Evolutionary conservation across 2,888 invertebrate species (phyloP), one percentile per base, ranked within the genome.

Genomic region (Prenolepis imparis): DNA sequence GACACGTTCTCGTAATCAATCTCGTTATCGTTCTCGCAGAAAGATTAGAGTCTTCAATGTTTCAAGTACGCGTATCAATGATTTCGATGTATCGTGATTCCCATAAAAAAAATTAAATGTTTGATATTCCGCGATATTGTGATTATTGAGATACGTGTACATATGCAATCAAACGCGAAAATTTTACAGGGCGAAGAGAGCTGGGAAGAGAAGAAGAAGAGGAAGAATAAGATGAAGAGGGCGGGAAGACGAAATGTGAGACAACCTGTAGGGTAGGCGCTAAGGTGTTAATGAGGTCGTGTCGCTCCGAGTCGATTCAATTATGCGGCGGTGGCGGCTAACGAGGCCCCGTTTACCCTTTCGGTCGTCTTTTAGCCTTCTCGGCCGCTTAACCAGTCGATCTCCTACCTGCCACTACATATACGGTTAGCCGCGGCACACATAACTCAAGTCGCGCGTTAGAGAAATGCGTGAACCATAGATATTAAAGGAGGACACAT

Each of bases 211-310:
- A 24, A 28, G 59, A 48, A 48, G 48, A 39, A 28, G 59, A 48
- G 18, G 48, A 39, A 28, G 59, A 36, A 36, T 3, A 36, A 21
- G 59, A 36, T 81, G 82, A 41, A 68, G 67, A 64, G 44, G 63
- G 66, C 70, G 72, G 55, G 66, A 88, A 89, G 92, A 89, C 88
- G 91, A 92, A 93, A 93, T 91, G 92, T 93, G 93, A 93, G 93
- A 92, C 92, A 93, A 92, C 93, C 94, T 94, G 94, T 94, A 94
- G 93, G 89, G 91, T 90, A 91, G 93, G 93, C 93, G 92, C 92
- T 92, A 93, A 94, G 94, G 94, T 94, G 94, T 94, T 94, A 94
- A 94, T 94, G 94, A 94, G 94, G 94, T 94, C 94, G 94, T 94
- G 94, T 94, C 94, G 94, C 92, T 93, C 92, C 92, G 92, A 94